phyloP scores from a whole-genome alignment of 1,140 invertebrate species.

The Asobara japonica region DNA sequence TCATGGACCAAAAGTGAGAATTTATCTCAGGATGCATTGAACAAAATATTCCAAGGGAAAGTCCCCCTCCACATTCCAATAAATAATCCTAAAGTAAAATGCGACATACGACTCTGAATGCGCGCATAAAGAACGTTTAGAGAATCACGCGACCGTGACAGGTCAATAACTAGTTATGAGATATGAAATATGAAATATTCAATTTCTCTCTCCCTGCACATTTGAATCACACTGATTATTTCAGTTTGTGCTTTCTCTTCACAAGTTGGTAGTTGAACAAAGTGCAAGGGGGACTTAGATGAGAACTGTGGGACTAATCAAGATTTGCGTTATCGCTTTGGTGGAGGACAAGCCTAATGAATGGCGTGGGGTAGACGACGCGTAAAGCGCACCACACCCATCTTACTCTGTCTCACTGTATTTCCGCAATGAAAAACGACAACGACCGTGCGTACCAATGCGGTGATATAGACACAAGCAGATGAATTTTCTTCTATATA shows the following conservation, averaged over 20 bases:
- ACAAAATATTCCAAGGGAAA: too few relatives aligned
- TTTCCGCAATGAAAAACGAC: background rate
- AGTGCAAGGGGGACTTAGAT: background rate
- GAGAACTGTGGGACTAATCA: conserved; percentile 45
- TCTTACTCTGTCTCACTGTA: background rate
- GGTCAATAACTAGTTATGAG: too few relatives aligned
- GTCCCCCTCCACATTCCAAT: too few relatives aligned
- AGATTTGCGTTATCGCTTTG: conserved; percentile 49
- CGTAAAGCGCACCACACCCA: background rate
- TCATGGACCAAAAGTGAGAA: too few relatives aligned
- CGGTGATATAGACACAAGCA: background rate
- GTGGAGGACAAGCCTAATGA: conserved; percentile 38
- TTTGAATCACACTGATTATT: background rate
- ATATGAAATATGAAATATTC: too few relatives aligned
- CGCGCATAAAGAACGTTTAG: too few relatives aligned
- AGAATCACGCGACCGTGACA: too few relatives aligned
- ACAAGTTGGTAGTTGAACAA: conserved; percentile 9
- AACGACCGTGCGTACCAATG: background rate
- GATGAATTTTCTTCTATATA: background rate
- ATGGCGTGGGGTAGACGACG: conserved; percentile 8
- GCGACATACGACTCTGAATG: too few relatives aligned
- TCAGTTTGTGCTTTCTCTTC: background rate
- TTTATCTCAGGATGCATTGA: too few relatives aligned
- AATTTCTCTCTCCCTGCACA: too few relatives aligned
- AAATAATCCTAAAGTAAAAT: too few relatives aligned